Base-by-base conservation (phyloP, 2,888 invertebrate genomes). In the Aporophyla lueneburgensis region DNA sequence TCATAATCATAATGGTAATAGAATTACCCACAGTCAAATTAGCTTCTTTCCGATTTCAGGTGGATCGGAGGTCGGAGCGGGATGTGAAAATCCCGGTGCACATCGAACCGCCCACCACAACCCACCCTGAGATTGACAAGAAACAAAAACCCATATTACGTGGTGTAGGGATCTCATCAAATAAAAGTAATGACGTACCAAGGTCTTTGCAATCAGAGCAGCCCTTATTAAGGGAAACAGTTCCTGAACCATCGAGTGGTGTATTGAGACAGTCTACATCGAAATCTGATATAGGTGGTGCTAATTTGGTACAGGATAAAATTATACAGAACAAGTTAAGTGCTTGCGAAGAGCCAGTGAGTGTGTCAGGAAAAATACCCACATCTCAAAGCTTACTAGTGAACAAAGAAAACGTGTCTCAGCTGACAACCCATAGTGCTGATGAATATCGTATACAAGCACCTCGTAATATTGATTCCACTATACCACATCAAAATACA, bases 21-120 rank as follows among this genome's bases (percentile, higher is more conserved):
- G 27, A 62, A n/a, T 66, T 72, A 5, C 53, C 69, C 7, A 43
- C 43, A n/a, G 75, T 72, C 46, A 58, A 72, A 14, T 66, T 72
- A 54, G 75, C 75, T 62, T 49, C 71, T 12, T 43, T 69, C 1
- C 63, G 21, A 24, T 10, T 53, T 51, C 63, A 69, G 51, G 14
- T 19, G 14, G 56, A 68, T 56, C 51, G 16, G 14, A 74, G 43
- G 49, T 51, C 21, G 7, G 21, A 76, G 14, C 43, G 19, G 33
- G 14, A 19, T 5, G 10, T 59, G 5, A 14, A 62, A 33, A 46
- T 27, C 14, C 16, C 62, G 2, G 33, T 2, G 27, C 33, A 7
- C 27, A 14, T 16, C n/a, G 33, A 0, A 14, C 56, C 43, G 2
- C 3, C n/a, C 27, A 27, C 49, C 21, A 43, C 58, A 51, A 51